Evolutionary conservation across 2,888 invertebrate species (phyloP).

Genomic region (Dorcus hopei): DNA sequence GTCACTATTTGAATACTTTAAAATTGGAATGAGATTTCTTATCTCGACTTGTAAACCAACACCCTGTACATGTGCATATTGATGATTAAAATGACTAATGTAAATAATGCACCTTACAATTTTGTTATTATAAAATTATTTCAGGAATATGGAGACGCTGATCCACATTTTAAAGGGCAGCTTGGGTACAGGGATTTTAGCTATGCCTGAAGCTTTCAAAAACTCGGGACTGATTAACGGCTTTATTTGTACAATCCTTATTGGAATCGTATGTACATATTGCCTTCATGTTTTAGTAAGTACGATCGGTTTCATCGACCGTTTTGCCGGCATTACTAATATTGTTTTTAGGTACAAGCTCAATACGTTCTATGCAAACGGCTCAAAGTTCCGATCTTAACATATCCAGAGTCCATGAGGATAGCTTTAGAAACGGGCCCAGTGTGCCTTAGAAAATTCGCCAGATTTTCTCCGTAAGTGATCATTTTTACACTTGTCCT

Average conservation of each 20-base stretch:
- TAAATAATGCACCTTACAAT: too few relatives aligned
- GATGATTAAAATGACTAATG: too few relatives aligned
- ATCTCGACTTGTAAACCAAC: too few relatives aligned
- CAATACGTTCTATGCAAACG: slow-evolving; percentile 60
- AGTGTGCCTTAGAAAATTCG: slow-evolving; percentile 57
- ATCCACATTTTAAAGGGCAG: slow-evolving; percentile 88
- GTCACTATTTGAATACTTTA: too few relatives aligned
- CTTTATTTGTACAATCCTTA: slow-evolving; percentile 69
- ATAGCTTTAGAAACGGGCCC: slow-evolving; percentile 76
- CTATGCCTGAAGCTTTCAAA: slow-evolving; percentile 90
- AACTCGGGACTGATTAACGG: slow-evolving; percentile 81
- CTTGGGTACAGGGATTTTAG: slow-evolving; percentile 89
- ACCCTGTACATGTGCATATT: too few relatives aligned
- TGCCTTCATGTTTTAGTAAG: slow-evolving; percentile 82
- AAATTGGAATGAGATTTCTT: too few relatives aligned
- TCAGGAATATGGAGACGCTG: slow-evolving; percentile 75
- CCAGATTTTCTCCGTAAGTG: slow-evolving; percentile 50
- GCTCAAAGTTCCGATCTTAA: slow-evolving; percentile 68
- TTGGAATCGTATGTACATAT: slow-evolving; percentile 79
- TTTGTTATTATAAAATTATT: slow-evolving; percentile 21
- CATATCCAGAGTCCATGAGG: slow-evolving; percentile 83
- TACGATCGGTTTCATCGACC: neutral
- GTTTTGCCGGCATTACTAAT: too few relatives aligned
- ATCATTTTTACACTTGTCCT: neutral
- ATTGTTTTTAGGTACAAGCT: slow-evolving; percentile 14